These are phyloP conservation scores for Thymelicus acteon DNA, from an alignment of 2,888 invertebrate genomes.

Conservation along the genomic window DNA sequence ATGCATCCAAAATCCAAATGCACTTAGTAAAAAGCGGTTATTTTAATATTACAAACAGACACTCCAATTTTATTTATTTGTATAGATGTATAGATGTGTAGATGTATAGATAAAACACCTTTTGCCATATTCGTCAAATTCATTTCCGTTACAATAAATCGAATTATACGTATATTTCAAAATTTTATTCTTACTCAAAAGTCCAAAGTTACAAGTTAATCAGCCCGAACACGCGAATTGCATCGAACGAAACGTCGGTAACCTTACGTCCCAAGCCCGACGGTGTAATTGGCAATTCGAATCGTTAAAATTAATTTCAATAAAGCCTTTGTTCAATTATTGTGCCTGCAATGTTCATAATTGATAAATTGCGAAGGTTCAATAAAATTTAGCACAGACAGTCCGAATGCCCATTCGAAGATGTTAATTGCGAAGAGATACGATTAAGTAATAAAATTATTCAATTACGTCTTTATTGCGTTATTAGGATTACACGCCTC, in stretches of 20 bases:
- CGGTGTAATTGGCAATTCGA: constrained; percentile 54
- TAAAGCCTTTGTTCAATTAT: constrained; percentile 31
- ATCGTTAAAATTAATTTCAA: constrained; percentile 46
- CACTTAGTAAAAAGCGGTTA: no score
- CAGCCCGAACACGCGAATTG: background rate
- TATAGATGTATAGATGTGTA: no score
- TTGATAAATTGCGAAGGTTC: constrained; percentile 29
- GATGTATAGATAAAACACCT: no score
- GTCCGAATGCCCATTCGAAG: constrained; percentile 1
- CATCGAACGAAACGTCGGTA: constrained; percentile 47
- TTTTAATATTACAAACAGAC: no score
- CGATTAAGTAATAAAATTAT: background rate
- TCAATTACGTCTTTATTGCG: no score
- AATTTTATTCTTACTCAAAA: background rate
- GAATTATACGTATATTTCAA: no score
- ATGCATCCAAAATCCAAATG: no score
- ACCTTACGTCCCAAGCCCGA: constrained; percentile 46
- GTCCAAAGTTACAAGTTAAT: constrained; percentile 17
- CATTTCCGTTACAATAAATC: no score
- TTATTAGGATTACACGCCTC: no score
- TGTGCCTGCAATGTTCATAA: constrained; percentile 21
- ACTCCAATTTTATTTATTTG: no score
- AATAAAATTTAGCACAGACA: constrained; percentile 30
- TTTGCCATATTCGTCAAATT: no score
- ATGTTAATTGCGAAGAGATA: constrained; percentile 1